Percentiles rank a stretch among this genome's conserved stretches.
These are phyloP conservation scores for Mustelus asterias DNA, from an alignment of 2,113 vertebrate genomes.

Conservation along the genomic window DNA sequence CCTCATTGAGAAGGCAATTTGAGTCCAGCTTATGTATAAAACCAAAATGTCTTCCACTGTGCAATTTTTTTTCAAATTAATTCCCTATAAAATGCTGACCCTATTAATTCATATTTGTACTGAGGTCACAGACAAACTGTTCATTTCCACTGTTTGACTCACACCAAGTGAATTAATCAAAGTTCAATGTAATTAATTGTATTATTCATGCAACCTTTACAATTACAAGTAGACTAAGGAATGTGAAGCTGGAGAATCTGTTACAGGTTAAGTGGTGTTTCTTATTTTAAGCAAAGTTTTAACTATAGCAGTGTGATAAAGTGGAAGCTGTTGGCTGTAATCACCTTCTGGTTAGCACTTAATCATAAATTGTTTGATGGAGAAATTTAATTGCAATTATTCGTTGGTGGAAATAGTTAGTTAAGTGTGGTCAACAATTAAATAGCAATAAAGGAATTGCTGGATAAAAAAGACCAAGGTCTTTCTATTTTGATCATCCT, in stretches of 20 bases:
- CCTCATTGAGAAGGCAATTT: constrained; percentile 34
- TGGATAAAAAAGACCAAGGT: not conserved
- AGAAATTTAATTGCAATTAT: not conserved
- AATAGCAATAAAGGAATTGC: not conserved
- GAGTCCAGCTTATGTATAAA: constrained; percentile 15
- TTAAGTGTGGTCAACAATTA: not conserved
- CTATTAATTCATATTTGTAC: constrained; percentile 30
- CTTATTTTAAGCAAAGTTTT: not conserved
- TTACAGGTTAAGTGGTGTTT: not conserved
- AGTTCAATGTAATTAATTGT: constrained; percentile 27
- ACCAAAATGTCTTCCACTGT: not conserved
- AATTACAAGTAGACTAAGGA: not conserved
- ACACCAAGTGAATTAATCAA: constrained; percentile 16
- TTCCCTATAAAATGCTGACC: constrained; percentile 31
- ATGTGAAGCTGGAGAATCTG: not conserved
- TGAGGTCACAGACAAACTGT: constrained; percentile 19
- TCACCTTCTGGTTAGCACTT: not conserved
- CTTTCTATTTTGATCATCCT: not conserved
- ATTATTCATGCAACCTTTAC: constrained; percentile 16
- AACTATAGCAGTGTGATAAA: not conserved
- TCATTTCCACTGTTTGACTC: not conserved
- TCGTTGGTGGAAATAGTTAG: not conserved
- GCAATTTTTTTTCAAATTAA: constrained; percentile 30
- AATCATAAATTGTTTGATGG: not conserved
- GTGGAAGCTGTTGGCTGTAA: not conserved